phyloP scores from a whole-genome alignment of 2,888 invertebrate species.

The Callimorpha dominula region DNA sequence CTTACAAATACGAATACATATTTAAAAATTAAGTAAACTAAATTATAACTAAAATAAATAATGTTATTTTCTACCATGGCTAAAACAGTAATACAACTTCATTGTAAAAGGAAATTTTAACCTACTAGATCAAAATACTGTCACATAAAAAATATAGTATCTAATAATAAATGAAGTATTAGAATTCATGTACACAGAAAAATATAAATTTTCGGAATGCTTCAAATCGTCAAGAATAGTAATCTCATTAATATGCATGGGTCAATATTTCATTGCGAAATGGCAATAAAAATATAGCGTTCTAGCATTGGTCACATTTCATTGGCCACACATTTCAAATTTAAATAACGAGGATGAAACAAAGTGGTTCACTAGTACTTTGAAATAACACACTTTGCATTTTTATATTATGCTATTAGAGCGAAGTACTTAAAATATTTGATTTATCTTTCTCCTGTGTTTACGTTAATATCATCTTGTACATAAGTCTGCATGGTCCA shows the following conservation, averaged over 20 bases:
- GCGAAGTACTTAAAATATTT: background rate
- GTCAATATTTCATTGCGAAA: background rate
- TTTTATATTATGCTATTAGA: background rate
- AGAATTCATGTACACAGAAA: background rate
- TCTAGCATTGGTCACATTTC: background rate
- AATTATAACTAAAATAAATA: conserved; percentile 19
- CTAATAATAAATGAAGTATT: background rate
- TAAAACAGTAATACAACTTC: background rate
- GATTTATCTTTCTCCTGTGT: background rate
- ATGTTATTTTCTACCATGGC: background rate
- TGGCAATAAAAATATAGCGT: background rate
- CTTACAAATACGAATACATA: conserved; percentile 25
- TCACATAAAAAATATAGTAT: background rate
- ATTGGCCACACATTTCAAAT: background rate
- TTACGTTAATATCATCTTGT: background rate
- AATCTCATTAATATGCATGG: background rate
- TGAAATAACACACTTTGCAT: background rate
- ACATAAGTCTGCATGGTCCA: background rate
- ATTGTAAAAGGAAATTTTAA: too few relatives aligned
- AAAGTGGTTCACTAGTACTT: background rate
- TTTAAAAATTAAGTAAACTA: conserved; percentile 22
- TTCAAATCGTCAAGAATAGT: background rate
- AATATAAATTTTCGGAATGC: background rate
- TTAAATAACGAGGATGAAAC: background rate
- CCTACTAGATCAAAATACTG: background rate